These are phyloP conservation scores for Phoeniculus purpureus DNA, from an alignment of 2,797 vertebrate genomes.

Conservation along the genomic window DNA sequence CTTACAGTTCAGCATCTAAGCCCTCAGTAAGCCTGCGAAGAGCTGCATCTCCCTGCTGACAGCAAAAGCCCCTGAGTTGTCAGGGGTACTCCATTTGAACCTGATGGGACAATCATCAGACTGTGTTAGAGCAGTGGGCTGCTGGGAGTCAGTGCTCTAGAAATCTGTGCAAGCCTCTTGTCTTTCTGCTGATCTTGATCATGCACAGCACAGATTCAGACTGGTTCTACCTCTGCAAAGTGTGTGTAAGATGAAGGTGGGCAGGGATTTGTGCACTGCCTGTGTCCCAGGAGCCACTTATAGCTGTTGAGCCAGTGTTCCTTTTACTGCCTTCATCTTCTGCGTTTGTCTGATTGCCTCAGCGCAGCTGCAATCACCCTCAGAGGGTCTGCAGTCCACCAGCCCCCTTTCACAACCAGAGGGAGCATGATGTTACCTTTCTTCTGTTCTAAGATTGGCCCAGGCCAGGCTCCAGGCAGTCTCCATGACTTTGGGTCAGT, in stretches of 20 bases:
- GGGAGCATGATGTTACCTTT: background rate
- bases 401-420: background rate
- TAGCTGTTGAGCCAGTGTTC: too few species aligned
- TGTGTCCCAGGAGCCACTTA: background rate
- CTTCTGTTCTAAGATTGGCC: background rate
- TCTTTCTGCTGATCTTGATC: background rate
- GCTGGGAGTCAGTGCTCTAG: background rate
- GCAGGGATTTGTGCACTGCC: background rate
- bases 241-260: background rate
- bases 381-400: background rate
- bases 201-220: fast-evolving
- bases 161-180: background rate
- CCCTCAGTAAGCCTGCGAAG: background rate
- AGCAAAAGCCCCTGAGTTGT: background rate
- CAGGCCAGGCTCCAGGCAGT: background rate
- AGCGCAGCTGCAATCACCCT: background rate
- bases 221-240: background rate
- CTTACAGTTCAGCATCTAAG: fast-evolving
- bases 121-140: background rate
- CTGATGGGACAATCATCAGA: background rate
- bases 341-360: fast-evolving
- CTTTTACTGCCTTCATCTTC: background rate
- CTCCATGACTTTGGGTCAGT: background rate
- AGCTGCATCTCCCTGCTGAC: background rate
- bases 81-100: background rate